phyloP scores from a whole-genome alignment of 2,113 vertebrate genomes.

The Ceyx cyanopectus region DNA sequence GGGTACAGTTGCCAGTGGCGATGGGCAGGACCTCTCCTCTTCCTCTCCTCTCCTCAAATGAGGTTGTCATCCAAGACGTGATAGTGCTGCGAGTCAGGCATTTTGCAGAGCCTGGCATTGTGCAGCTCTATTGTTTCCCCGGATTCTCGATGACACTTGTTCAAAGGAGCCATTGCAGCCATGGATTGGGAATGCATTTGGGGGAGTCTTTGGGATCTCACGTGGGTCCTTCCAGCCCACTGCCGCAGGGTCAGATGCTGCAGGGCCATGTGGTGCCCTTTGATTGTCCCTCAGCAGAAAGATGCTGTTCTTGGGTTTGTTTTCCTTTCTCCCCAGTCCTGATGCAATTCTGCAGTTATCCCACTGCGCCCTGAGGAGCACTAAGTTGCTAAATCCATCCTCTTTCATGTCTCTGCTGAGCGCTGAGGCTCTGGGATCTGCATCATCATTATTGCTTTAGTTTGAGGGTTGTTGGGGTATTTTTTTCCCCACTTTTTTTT shows the following conservation, averaged over 20 bases:
- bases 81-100: not conserved
- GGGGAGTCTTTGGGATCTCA: not conserved
- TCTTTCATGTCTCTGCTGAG: not conserved
- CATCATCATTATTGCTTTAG: not conserved
- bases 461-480: not conserved
- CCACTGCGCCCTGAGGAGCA: not conserved
- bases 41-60: not conserved
- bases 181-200: rapidly evolving
- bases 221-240: not conserved
- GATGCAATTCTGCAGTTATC: not conserved
- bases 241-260: not conserved
- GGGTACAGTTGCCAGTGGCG: rapidly evolving
- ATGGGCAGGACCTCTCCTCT: not conserved
- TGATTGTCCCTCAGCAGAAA: not conserved
- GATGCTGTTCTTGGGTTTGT: not conserved
- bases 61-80: not conserved
- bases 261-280: not conserved
- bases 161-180: not conserved
- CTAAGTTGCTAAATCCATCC: not conserved
- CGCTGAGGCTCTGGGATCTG: rapidly evolving
- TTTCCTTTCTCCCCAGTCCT: not conserved
- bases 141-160: not conserved
- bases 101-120: not conserved
- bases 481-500: not conserved
- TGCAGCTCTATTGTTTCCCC: not conserved